Base-by-base conservation (phyloP, 1,140 invertebrate species). In the Nautilus pompilius region DNA sequence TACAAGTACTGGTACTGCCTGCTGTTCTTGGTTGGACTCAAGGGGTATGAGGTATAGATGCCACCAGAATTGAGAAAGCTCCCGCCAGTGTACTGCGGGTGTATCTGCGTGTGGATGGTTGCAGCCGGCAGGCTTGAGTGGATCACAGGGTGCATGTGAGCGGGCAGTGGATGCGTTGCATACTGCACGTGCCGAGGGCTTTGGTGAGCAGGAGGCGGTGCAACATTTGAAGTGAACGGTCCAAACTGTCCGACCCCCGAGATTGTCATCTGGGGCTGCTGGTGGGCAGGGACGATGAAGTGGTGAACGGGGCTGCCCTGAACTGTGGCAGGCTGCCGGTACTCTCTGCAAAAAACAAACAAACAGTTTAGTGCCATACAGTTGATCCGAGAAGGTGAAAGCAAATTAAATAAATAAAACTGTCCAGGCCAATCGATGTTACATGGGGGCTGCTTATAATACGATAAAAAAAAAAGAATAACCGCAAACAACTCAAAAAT, bases 171-270 rank as follows among this genome's bases (percentile, higher is more conserved):
- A 78, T 93, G 91, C 60, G 87, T 86, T n/a, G 89, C 87, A 62
- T 77, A 81, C 69, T 91, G 80, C 58, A 93, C 88, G 67, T 91
- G 90, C 70, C 91, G 84, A 65, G 89, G 89, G 82, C 89, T 91
- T 73, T 93, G 92, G 82, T 93, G 91, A 34, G 91, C 91, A 64
- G 91, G 91, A 13, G 91, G 91, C 61, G 91, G 86, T 49, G 89
- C 89, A 66, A 90, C 87, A 79, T 87, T 90, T 79, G 83, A 86
- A 78, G 85, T 79, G 62, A 80, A 80, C 20, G 74, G 79, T 13
- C 78, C 78, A 57, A 76, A 78, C 63, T 79, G 77, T n/a, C 72
- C 67, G 41, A 75, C 68, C 15, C 71, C 73, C 30, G 76, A 67
- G 22, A 74, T 62, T 22, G 74, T 67, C 56, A 78, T 66, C 59